A percentile compares a stretch with the other conserved stretches of the same genome.
Evolutionary conservation across 2,113 vertebrate genomes (phyloP).

Genomic region (Taxidea taxus): DNA sequence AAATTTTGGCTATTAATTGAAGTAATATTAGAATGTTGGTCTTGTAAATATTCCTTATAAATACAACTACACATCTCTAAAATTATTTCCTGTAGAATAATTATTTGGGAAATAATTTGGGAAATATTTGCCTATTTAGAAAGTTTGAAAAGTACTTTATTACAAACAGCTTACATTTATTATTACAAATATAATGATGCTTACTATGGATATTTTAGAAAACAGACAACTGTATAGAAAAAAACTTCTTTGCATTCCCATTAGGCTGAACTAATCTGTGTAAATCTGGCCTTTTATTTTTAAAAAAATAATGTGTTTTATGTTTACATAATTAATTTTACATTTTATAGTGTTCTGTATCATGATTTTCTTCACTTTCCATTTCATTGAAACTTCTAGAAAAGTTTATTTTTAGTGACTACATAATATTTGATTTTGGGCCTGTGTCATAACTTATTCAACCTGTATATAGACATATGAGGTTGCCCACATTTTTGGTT

Average conservation of each 20-base stretch:
- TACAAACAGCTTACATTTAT: neutral
- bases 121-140: neutral
- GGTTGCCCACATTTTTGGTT: neutral
- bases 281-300: neutral
- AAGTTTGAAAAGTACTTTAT: slow-evolving; percentile 23
- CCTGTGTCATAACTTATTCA: neutral
- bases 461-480: neutral
- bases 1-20: neutral
- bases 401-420: slow-evolving; percentile 2
- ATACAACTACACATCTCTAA: neutral
- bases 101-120: neutral
- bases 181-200: neutral
- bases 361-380: neutral
- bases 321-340: neutral
- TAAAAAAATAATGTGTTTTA: neutral
- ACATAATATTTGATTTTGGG: neutral
- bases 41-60: neutral
- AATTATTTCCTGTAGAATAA: neutral
- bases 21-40: neutral
- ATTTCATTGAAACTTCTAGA: neutral
- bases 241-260: neutral
- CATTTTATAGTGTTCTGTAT: neutral
- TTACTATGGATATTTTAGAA: neutral
- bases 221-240: neutral
- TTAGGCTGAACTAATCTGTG: neutral